Evolutionary conservation across 2,797 vertebrate genomes (phyloP).

Genomic region (Xyrichtys novacula): DNA sequence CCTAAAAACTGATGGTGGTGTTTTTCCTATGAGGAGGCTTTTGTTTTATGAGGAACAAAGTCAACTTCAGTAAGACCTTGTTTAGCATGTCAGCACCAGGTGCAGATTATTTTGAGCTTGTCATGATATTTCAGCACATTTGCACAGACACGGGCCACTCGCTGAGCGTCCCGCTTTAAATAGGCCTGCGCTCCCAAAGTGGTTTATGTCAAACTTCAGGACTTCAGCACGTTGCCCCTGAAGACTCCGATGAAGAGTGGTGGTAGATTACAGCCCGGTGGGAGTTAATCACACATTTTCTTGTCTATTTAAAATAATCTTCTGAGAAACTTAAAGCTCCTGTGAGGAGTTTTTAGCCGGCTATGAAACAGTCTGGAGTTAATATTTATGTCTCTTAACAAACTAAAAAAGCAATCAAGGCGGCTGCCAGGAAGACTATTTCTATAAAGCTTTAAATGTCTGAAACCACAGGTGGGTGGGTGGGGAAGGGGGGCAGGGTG

Average conservation of each 20-base stretch:
- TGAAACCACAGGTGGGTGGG: too few relatives aligned
- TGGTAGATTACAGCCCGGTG: slow-evolving; percentile 1
- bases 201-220: slow-evolving; percentile 74
- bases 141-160: slow-evolving; percentile 72
- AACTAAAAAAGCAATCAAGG: too few relatives aligned
- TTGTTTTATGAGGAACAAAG: slow-evolving; percentile 80
- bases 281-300: neutral
- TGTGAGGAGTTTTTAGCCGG: too few relatives aligned
- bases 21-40: slow-evolving; percentile 53
- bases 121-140: slow-evolving; percentile 85
- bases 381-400: too few relatives aligned
- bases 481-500: too few relatives aligned
- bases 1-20: slow-evolving; percentile 35
- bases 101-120: slow-evolving; percentile 84
- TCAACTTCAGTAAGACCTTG: slow-evolving; percentile 69
- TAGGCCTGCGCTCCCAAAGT: slow-evolving; percentile 76
- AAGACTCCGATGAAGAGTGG: slow-evolving; percentile 11
- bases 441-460: too few relatives aligned
- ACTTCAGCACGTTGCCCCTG: slow-evolving; percentile 59
- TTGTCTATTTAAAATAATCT: too few relatives aligned
- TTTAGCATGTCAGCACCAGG: slow-evolving; percentile 81
- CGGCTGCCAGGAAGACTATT: too few relatives aligned
- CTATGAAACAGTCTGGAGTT: too few relatives aligned
- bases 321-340: too few relatives aligned
- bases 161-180: slow-evolving; percentile 81